Base-by-base conservation (phyloP, 1,140 invertebrate genomes). In the Drosophila truncata region DNA sequence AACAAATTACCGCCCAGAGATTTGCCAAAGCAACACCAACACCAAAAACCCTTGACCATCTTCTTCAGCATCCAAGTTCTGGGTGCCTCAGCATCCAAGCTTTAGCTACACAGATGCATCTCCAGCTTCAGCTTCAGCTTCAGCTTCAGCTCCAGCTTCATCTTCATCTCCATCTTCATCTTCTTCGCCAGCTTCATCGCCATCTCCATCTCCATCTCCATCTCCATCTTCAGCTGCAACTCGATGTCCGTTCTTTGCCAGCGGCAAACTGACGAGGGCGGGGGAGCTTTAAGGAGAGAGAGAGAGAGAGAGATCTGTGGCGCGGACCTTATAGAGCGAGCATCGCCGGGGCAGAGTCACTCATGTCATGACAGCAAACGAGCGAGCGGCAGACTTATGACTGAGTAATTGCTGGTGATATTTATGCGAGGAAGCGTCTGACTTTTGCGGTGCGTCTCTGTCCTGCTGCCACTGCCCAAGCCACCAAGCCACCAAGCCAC, bases 371-470 rank as follows among this genome's bases (percentile, higher is more conserved):
- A 88, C 84, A 88, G 85, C 85, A 90, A 90, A 88, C 85, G 84
- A 88, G 85, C 85, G 82, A 76, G 83, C 91, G 80, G 81, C 91
- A 85, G 91, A 92, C 91, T 92, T 92, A 92, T 91, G 87, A 91
- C 91, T 92, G 91, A 92, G 87, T 92, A 92, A 92, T 92, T 92
- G 91, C 91, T 88, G 91, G 71, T 80, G 91, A 92, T 92, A 92
- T 92, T 92, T 92, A 92, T 92, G 91, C 91, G 91, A 92, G 91
- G 91, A 92, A 92, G 91, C 91, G 91, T 92, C 80, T 65, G 75
- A 72, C 69, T 72, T 67, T 71, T 59, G 69, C 69, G 69, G 49
- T 71, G 47, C 49, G 47, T 44, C 47, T 57, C 49, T 39, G 62
- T 64, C 65, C 37, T 25, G 41, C 20, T 29, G 25, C 25, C 49